Base-by-base conservation (phyloP, 2,797 vertebrate genomes). In the Neostethus bicornis region DNA sequence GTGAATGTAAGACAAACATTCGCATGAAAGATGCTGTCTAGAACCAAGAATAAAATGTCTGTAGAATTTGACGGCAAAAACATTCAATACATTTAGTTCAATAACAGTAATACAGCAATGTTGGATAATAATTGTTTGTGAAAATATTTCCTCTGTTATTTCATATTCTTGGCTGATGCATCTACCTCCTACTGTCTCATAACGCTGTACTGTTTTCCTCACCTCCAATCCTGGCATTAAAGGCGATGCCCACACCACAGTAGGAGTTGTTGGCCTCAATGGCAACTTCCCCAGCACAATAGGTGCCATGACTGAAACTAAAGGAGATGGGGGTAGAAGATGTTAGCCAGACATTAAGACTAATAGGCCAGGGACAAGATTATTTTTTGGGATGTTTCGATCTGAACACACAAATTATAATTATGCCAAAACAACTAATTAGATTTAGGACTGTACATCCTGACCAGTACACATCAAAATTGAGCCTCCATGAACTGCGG, bases 221-320 rank as follows among this genome's bases (percentile, higher is more conserved):
- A 91, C 85, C 87, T 77, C 85, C 79, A 47, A 89, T 85, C 54
- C 83, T 86, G 75, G 80, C 79, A 42, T 78, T 71, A 53, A 82
- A 89, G 73, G 79, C 66, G 47, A 87, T 88, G 65, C 81, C 81
- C 78, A 90, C 77, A 75, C 73, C 77, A 17, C 87, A 88, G 66
- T 87, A 87, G 65, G 81, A 82, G 75, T 90, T 89, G 59, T 85
- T 90, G 81, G 85, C 85, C 79, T 92, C 89, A 85, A 89, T 86
- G 73, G 89, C 89, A 79, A 92, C 83, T 86, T 92, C 86, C 32
- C 84, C 81, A 72, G 86, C 87, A 87, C 87, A 91, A 44, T 60
- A 84, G 61, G 87, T 88, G 37, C 87, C 85, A 11, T 89, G 87
- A 48, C 87, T 88, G 68, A 42, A 69, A 73, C 41, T 14, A 71